phyloP scores from a whole-genome alignment of 1,140 invertebrate genomes.

The Drosophila mauritiana region DNA sequence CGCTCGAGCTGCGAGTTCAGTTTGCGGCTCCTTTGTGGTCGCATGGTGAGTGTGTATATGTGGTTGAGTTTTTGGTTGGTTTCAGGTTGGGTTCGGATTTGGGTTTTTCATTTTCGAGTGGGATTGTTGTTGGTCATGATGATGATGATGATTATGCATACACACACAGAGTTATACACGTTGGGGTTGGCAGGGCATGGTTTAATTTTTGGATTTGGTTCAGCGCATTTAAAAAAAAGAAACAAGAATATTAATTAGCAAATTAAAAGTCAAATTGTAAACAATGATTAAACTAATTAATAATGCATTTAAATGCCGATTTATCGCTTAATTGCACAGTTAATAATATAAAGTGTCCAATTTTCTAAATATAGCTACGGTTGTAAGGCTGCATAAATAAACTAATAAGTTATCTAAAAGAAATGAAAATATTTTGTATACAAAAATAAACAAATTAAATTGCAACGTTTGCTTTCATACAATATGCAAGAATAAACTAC shows the following conservation, averaged over 20 bases:
- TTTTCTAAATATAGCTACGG: conserved; percentile 12
- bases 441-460: background rate
- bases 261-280: conserved; percentile 58
- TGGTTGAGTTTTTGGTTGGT: conserved; percentile 54
- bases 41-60: conserved; percentile 54
- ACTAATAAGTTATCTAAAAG: background rate
- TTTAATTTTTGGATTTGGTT: conserved; percentile 61
- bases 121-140: conserved; percentile 50
- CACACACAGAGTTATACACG: conserved; percentile 65
- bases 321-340: conserved; percentile 31
- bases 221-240: conserved; percentile 76
- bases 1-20: conserved; percentile 94
- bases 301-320: conserved; percentile 65
- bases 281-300: conserved; percentile 72
- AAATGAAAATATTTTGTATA: background rate
- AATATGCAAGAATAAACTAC: conserved; percentile 3
- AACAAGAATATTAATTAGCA: conserved; percentile 80
- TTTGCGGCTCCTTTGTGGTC: conserved; percentile 91
- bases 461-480: background rate
- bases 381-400: background rate
- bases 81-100: conserved; percentile 43
- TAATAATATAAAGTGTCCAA: conserved; percentile 27
- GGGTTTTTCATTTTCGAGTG: conserved; percentile 42
- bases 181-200: conserved; percentile 60
- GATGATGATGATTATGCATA: conserved; percentile 64